phyloP scores from a whole-genome alignment of 2,113 vertebrate species.

The Tautogolabrus adspersus region DNA sequence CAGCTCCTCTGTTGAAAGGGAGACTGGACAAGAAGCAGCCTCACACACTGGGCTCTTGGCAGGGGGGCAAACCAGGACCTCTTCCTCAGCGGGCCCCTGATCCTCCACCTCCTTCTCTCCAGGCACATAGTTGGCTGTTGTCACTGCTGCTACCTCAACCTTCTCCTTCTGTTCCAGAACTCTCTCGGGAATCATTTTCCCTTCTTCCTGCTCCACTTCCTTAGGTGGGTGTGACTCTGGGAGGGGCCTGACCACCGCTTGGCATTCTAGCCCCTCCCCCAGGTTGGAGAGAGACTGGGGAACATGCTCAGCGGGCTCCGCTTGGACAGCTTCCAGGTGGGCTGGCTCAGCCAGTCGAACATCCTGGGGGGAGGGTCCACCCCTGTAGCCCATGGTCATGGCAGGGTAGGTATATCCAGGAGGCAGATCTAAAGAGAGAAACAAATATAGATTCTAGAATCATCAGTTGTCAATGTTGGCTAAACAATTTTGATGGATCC shows the following conservation, averaged over 20 bases:
- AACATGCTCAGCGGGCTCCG: conserved; percentile 71
- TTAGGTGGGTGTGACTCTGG: conserved; percentile 68
- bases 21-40: conserved; percentile 64
- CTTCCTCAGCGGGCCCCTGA: conserved; percentile 63
- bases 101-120: conserved; percentile 62
- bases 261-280: conserved; percentile 73
- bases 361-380: conserved; percentile 82
- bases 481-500: background rate
- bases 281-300: conserved; percentile 67
- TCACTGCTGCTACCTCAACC: conserved; percentile 41
- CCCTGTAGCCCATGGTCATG: conserved; percentile 85
- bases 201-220: conserved; percentile 61
- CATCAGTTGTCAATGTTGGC: conserved; percentile 2
- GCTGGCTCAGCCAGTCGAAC: conserved; percentile 88
- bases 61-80: conserved; percentile 71
- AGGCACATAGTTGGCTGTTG: conserved; percentile 61
- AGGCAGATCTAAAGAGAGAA: conserved; percentile 85
- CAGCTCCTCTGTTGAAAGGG: conserved; percentile 64
- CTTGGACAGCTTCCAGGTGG: conserved; percentile 89
- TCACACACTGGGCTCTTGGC: conserved; percentile 69
- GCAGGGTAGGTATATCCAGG: conserved; percentile 87
- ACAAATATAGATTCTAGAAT: conserved; percentile 13
- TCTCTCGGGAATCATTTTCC: conserved; percentile 44
- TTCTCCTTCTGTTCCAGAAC: conserved; percentile 69
- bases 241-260: conserved; percentile 74